Evolutionary conservation across 2,113 vertebrate genomes (phyloP).

Genomic region (Pipra filicauda): DNA sequence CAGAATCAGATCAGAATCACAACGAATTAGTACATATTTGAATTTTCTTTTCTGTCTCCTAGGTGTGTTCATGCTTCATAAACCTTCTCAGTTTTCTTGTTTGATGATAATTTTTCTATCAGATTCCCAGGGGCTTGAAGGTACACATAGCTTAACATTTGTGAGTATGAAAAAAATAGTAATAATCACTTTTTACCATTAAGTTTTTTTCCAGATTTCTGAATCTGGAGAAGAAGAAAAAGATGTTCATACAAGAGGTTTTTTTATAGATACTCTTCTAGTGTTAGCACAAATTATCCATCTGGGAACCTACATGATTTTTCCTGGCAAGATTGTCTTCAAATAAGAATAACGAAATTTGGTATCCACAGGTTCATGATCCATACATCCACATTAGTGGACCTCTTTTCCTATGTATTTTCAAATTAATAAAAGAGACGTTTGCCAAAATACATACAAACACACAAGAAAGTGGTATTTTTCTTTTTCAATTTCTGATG

Average conservation of each 20-base stretch:
- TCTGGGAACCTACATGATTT: background rate
- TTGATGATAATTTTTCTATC: background rate
- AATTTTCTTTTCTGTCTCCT: background rate
- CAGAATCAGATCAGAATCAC: no score
- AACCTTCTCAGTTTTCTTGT: background rate
- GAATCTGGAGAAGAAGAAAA: background rate
- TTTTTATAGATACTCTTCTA: background rate
- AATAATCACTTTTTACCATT: background rate
- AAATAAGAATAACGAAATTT: background rate
- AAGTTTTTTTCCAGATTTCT: background rate
- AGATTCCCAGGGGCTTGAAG: background rate
- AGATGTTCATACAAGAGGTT: background rate
- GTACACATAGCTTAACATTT: background rate
- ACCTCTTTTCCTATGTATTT: background rate
- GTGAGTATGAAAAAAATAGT: background rate
- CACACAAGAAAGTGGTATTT: background rate
- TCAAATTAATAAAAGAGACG: background rate
- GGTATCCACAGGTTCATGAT: background rate
- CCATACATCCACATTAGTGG: background rate
- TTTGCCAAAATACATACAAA: background rate
- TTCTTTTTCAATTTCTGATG: background rate
- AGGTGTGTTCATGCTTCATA: background rate
- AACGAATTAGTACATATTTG: background rate
- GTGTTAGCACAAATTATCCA: background rate
- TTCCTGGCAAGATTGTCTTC: background rate